A percentile compares a stretch with the other conserved stretches of the same genome.
These are phyloP conservation scores for Agapostemon virescens DNA, from an alignment of 2,888 invertebrate genomes.

Conservation along the genomic window DNA sequence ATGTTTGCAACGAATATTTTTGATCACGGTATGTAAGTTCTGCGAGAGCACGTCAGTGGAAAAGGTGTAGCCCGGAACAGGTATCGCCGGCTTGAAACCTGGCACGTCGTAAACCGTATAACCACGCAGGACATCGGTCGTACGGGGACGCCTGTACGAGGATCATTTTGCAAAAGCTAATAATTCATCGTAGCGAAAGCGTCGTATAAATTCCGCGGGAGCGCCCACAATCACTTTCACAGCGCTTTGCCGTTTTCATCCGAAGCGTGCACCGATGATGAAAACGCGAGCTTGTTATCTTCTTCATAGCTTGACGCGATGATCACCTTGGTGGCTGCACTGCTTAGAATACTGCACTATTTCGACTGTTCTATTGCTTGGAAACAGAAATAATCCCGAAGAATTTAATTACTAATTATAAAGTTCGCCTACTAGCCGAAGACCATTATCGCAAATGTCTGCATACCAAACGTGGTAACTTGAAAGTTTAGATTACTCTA, in stretches of 20 bases:
- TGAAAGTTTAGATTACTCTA: not conserved
- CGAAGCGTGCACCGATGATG: conserved; percentile 37
- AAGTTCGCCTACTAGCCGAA: not conserved
- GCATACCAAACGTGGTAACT: not conserved
- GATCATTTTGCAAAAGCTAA: conserved; percentile 62
- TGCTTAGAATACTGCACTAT: not conserved
- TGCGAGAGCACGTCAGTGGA: conserved; percentile 1
- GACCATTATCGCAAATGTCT: not conserved
- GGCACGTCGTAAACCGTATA: conserved; percentile 58
- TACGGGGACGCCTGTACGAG: conserved; percentile 19
- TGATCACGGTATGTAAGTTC: conserved; percentile 13
- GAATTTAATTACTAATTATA: not conserved
- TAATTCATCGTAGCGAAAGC: conserved; percentile 59
- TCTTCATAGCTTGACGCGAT: not conserved
- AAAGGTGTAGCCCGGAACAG: conserved; percentile 50
- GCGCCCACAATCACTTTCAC: conserved; percentile 46
- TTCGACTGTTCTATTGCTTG: not conserved
- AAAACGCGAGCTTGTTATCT: conserved; percentile 26
- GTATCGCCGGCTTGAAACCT: conserved; percentile 56
- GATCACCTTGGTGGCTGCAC: not conserved
- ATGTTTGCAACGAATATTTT: not conserved
- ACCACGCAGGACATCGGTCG: conserved; percentile 37
- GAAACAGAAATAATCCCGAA: not conserved
- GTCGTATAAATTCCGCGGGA: conserved; percentile 53
- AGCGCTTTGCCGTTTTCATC: conserved; percentile 34